phyloP scores from a whole-genome alignment of 1,140 invertebrate species.

The Aphidius gifuensis region DNA sequence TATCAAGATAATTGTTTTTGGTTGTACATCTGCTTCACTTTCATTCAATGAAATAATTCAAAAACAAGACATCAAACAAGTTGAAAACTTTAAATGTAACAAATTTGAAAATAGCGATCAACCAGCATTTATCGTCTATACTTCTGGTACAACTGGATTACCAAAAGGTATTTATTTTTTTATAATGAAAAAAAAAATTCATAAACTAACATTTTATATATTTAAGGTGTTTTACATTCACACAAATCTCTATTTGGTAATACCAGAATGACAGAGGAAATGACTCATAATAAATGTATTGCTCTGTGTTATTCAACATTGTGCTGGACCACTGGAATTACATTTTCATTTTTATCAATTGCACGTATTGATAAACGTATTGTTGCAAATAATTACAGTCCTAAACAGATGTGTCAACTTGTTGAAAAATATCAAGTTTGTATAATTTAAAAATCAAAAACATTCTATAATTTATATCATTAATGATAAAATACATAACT shows the following conservation, averaged over 20 bases:
- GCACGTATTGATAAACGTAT: background rate
- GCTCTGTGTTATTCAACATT: constrained; percentile 32
- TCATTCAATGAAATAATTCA: constrained; percentile 30
- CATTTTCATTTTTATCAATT: constrained; percentile 2
- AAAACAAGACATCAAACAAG: constrained; percentile 22
- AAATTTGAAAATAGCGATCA: constrained; percentile 30
- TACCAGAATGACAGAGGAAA: background rate
- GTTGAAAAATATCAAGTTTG: constrained; percentile 29
- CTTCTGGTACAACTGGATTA: constrained; percentile 41
- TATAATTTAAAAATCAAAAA: background rate
- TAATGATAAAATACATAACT: background rate
- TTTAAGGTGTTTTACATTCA: constrained; percentile 29
- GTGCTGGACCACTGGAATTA: constrained; percentile 33
- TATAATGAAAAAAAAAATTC: too few relatives aligned
- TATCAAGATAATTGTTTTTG: constrained; percentile 39
- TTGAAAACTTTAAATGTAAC: constrained; percentile 29
- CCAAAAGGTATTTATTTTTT: constrained; percentile 30
- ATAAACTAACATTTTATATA: too few relatives aligned
- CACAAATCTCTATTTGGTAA: constrained; percentile 23
- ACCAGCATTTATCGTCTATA: constrained; percentile 37
- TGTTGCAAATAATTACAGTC: constrained; percentile 6
- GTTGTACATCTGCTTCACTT: constrained; percentile 27
- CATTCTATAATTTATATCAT: background rate
- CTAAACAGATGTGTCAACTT: constrained; percentile 20
- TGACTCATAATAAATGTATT: background rate